Base-by-base conservation (phyloP, 2,888 invertebrate species). In the Eupithecia exiguata region DNA sequence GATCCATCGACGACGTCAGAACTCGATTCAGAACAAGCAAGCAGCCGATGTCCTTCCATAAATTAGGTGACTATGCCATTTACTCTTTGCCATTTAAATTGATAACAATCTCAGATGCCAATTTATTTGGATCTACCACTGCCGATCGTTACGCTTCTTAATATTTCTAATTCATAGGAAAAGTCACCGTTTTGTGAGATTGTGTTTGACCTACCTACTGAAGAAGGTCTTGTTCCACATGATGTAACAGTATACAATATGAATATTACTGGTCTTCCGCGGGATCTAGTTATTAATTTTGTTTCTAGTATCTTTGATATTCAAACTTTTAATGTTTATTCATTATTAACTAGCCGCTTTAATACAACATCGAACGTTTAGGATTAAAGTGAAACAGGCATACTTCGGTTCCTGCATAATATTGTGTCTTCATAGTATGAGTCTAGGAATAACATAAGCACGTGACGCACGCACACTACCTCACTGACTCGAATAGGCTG, bases 401-500 rank as follows among this genome's bases (percentile, higher is more conserved):
- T 62, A 35, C 1, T 18, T 18, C n/a, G 18, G 62, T 62, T 62
- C 9, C 79, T 81, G 82, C 80, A 83, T 84, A 79, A 80, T 80
- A 79, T 84, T 85, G 83, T 81, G 80, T 84, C 62, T 21, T 66
- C 66, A 12, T 62, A 82, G 84, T 83, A 84, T 86, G 83, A 77
- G 81, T 82, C 76, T 81, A 80, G 82, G 77, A 81, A 81, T 83
- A 82, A 83, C 78, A 84, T 77, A 25, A 78, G 80, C 79, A 85
- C 86, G 86, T 88, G 88, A 88, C 85, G 85, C 74, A 81, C 86
- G 68, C 87, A 84, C 85, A 88, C 85, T 80, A 35, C 36, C 49
- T 81, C 79, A 84, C 81, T 82, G 81, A 85, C 83, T 84, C 82
- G 84, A 82, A 84, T 83, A 81, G 77, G 80, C 79, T 80, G 75